phyloP scores from a whole-genome alignment of 2,797 vertebrate genomes.

The Varecia variegata region DNA sequence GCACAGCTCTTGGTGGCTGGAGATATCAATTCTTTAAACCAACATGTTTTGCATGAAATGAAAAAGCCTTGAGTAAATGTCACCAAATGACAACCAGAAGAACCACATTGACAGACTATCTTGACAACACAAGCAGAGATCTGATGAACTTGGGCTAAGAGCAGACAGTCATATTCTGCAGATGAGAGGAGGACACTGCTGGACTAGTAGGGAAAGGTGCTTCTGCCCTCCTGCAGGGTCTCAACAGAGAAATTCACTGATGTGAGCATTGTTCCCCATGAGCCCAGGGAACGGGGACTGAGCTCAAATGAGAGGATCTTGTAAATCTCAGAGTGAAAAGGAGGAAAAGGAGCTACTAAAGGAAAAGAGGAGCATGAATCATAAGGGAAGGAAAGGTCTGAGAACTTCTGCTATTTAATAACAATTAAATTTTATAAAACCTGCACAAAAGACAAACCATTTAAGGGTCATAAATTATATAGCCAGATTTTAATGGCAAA shows the following conservation, averaged over 20 bases:
- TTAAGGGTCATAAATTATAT: constrained; percentile 42
- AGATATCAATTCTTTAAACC: not conserved
- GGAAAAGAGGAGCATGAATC: not conserved
- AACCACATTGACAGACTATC: not conserved
- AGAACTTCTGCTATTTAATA: constrained; percentile 32
- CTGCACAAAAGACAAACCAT: not conserved
- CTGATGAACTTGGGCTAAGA: not conserved
- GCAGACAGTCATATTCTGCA: not conserved
- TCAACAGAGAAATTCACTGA: not conserved
- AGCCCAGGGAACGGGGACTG: not conserved
- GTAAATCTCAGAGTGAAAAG: not conserved
- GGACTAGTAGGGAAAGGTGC: not conserved
- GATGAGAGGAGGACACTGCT: not conserved
- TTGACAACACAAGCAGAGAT: not conserved
- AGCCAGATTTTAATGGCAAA: constrained; percentile 38
- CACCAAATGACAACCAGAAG: not conserved
- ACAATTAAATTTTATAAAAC: constrained; percentile 13
- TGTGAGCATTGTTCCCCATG: not conserved
- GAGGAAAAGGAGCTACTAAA: not conserved
- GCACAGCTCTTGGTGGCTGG: not conserved
- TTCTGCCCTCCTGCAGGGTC: not conserved
- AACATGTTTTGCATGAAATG: constrained; percentile 16
- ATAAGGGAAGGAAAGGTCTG: not conserved
- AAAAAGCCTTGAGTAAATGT: not conserved
- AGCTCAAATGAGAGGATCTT: not conserved